These are phyloP conservation scores for Cyrtonyx montezumae DNA, from an alignment of 2,113 vertebrate genomes.

Conservation along the genomic window DNA sequence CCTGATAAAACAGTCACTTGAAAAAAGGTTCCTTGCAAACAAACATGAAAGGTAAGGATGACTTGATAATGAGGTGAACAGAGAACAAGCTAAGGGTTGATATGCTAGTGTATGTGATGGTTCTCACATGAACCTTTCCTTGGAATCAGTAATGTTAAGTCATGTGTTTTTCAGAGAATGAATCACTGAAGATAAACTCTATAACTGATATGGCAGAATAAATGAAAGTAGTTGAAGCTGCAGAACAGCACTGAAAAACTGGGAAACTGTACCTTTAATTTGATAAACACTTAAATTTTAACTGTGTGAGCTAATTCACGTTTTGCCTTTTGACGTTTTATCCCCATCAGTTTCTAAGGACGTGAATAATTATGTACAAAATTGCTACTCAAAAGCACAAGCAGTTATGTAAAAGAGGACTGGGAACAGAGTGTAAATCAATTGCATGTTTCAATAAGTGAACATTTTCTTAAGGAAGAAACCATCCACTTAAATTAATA, in stretches of 20 bases:
- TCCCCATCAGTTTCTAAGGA: not conserved
- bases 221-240: not conserved
- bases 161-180: not conserved
- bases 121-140: not conserved
- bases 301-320: not conserved
- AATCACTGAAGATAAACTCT: not conserved
- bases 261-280: not conserved
- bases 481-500: not conserved
- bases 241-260: not conserved
- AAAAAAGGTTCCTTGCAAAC: not conserved
- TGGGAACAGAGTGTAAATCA: not conserved
- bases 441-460: not conserved
- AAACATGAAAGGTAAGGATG: not conserved
- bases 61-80: not conserved
- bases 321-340: not conserved
- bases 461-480: not conserved
- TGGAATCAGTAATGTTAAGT: not conserved
- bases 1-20: not conserved
- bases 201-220: not conserved
- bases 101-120: not conserved
- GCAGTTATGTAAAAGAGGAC: not conserved
- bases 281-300: fast-evolving
- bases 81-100: not conserved
- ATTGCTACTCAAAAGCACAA: not conserved
- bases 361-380: not conserved